Conservation (phyloP, 2,888 invertebrate species). For the Drosophila anomalipes region DNA sequence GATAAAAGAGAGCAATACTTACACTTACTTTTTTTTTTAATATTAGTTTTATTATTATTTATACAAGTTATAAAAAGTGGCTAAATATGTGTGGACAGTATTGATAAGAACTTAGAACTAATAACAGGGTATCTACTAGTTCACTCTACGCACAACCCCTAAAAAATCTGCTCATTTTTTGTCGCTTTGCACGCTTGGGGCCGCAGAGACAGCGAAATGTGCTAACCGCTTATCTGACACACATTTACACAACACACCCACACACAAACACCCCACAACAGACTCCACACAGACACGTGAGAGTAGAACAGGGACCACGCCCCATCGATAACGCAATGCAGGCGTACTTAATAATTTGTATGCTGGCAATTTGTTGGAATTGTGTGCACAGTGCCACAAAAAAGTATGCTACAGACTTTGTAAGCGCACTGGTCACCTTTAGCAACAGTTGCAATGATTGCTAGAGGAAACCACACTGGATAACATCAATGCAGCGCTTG, state of each 20-base stretch:
- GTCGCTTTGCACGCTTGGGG: conserved; percentile 21
- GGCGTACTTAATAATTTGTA: conserved; percentile 70
- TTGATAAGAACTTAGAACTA: not conserved
- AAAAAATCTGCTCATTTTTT: conserved; percentile 5
- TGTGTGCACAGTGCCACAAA: conserved; percentile 41
- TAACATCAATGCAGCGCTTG: conserved; percentile 65
- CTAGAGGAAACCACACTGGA: conserved; percentile 35
- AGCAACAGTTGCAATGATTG: not conserved
- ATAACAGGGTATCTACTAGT: not conserved
- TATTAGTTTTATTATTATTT: not conserved
- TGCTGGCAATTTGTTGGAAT: conserved; percentile 43
- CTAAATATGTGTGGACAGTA: not conserved
- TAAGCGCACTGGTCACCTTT: conserved; percentile 10
- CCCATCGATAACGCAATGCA: conserved; percentile 62
- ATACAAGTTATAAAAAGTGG: not conserved
- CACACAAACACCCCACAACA: conserved; percentile 10
- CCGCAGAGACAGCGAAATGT: conserved; percentile 66
- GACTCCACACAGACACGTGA: not conserved
- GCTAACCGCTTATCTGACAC: conserved; percentile 73
- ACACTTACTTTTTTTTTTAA: not conserved
- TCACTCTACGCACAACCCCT: not conserved
- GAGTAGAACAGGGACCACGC: conserved; percentile 28
- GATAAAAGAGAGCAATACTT: too few species aligned
- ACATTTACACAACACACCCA: conserved; percentile 44
- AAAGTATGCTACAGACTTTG: conserved; percentile 44